These are phyloP conservation scores for Cantharis rustica DNA, from an alignment of 2,888 invertebrate species.

Conservation along the genomic window DNA sequence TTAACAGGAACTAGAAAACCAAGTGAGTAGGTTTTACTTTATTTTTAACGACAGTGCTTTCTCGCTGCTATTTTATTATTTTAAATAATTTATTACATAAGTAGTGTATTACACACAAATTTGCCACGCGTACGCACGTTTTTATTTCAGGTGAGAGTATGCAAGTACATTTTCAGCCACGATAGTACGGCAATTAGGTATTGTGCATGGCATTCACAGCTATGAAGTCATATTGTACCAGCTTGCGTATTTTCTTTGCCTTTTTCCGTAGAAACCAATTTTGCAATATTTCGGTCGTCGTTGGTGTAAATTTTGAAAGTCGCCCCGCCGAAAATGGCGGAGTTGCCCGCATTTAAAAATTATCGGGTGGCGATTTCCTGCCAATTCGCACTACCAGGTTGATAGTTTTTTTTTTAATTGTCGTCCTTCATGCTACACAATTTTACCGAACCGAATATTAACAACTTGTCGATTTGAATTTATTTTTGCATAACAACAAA, in stretches of 20 bases:
- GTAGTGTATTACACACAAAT: not conserved
- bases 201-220: not conserved
- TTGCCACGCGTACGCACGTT: conserved; percentile 27
- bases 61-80: not conserved
- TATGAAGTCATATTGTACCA: not conserved
- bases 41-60: not conserved
- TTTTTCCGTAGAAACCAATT: not conserved
- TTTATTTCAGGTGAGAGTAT: conserved; percentile 20
- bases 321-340: not conserved
- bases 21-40: not conserved
- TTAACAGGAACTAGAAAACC: not conserved
- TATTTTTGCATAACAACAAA: not conserved
- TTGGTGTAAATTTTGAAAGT: not conserved
- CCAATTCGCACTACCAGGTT: not conserved
- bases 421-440: not conserved
- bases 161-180: conserved; percentile 36
- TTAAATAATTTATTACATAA: not conserved
- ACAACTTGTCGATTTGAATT: not conserved
- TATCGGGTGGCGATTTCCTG: not conserved
- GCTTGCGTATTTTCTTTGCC: not conserved
- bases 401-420: not conserved
- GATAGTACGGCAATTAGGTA: conserved; percentile 26
- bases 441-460: not conserved
- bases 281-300: not conserved
- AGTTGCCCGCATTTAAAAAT: not conserved